Base-by-base conservation (phyloP, 2,113 vertebrate species). In the Sphyrna mokarran region DNA sequence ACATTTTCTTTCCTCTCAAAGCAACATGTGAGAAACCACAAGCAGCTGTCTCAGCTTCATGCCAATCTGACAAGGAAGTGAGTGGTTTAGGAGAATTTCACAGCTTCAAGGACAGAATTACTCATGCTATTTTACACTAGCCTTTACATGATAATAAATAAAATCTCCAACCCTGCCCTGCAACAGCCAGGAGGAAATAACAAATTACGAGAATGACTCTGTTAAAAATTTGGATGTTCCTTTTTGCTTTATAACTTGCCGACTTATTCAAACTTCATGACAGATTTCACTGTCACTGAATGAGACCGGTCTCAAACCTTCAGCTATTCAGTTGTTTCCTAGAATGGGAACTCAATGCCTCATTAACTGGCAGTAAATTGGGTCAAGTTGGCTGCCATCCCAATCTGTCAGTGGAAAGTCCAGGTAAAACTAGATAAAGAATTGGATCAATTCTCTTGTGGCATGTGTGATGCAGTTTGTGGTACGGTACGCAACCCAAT, bases 41-140 rank as follows among this genome's bases (percentile, higher is more conserved):
- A 26, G 66, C 91, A 94, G 91, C 91, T 94, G 91, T 69, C 20
- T 20, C 37, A 69, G 43, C 20, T 69, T 20, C 37, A 40, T 70
- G 66, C 63, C 66, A 69, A 94, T 94, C 66, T 69, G 63, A 40
- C 66, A 11, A 70, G 63, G 91, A 94, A 94, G n/a, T 69, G n/a
- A 69, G 91, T 94, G 37, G n/a, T 94, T 94, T 94, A 26, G 37
- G 61, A 68, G 63, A 69, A 94, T 69, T 94, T 66, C 91, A 69
- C 66, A 70, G 91, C 8, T 69, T 94, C 91, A 94, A 68, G 66
- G 91, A 69, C 33, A 69, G 18, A 68, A 94, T 94, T 94, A 69
- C 91, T 94, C 91, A 94, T 68, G 37, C 37, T 26, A 37, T 83
- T 94, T 94, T 68, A 68, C 87, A 90, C 54, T n/a, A 90, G 18